Base-by-base conservation (phyloP, 2,113 vertebrate genomes). In the Formicarius rufipectus region DNA sequence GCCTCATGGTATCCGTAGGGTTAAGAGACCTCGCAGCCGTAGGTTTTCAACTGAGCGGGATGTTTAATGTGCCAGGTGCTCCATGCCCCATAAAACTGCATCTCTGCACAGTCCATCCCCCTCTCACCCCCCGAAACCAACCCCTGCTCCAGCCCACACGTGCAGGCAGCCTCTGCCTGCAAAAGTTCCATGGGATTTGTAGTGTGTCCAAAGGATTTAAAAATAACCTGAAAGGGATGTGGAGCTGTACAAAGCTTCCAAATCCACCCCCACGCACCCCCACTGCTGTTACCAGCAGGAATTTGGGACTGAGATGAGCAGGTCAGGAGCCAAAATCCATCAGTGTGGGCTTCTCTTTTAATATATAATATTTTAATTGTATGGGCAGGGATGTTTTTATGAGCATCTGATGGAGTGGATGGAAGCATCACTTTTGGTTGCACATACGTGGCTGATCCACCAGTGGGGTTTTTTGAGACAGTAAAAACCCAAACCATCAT, bases 331-430 rank as follows among this genome's bases (percentile, higher is more conserved):
- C 88, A 79, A 55, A 68, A 27, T 24, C 5, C 5, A 73, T 2
- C 0, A 1, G 50, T 23, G 24, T 44, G 68, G 42, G 19, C 35
- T 53, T 52, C 78, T 76, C 45, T n/a, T 80, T 60, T 60, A 10
- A 7, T 4, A 5, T 2, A 2, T 24, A 19, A 25, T 59, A 35
- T 59, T 59, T 59, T 35, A 59, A 9, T 28, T 50, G 27, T 12
- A 0, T 4, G 24, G 27, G 31, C 0, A 0, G 3, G 35, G 23
- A 7, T 62, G n/a, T 75, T 73, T 5, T 37, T 3, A 0, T 1
- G 30, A 39, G 33, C 58, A 9, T n/a, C 22, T 40, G 66, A 28
- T 19, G 21, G 22, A 40, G 24, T 7, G 24, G 40, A 22, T 27
- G 21, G 22, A 6, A 33, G 18, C 59, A 11, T 40, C 33, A 2